Base-by-base conservation (phyloP, 2,797 vertebrate genomes). In the Limnodromus scolopaceus region DNA sequence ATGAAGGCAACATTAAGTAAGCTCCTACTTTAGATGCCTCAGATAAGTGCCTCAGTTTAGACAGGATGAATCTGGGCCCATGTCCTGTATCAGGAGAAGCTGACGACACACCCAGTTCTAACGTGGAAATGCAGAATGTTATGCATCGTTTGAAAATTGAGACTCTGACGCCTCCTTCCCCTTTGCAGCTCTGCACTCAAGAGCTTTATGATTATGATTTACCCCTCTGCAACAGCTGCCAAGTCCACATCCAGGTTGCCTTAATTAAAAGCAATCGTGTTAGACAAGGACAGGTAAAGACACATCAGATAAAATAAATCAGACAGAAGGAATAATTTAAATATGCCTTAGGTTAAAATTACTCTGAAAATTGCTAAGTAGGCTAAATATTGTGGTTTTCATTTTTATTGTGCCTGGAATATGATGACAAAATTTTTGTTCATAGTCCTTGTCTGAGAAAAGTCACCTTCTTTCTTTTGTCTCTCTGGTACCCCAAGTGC, bases 251-350 rank as follows among this genome's bases (percentile, higher is more conserved):
- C 55, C 78, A 95, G 68, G 66, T 77, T 89, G 60, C 38, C 34
- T 95, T 96, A 93, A 94, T 95, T 95, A 94, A 95, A 91, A 91
- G 27, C 19, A 84, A 70, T 70, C 19, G 0, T 61, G 24, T 60
- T 82, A 92, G 95, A 94, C 96, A 95, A 92, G 55, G 38, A 80
- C 75, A 91, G 58, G 85, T 81, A 75, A 93, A 91, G 53, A 90
- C 69, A 72, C 7, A 82, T 87, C 64, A 83, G 61, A 74, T 80
- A 76, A 77, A 82, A 84, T 6, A 91, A 89, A 77, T 85, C 64
- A 92, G 38, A 65, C 45, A 64, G 58, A 84, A 82, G 23, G 32
- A 84, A 91, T 80, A 82, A 87, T 87, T 81, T 49, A 92, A 92
- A 66, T 64, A 60, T 63, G 32, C 38, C 78, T 82, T 8, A 2